phyloP scores from a whole-genome alignment of 2,113 vertebrate genomes.

The Hemiprocne comata region DNA sequence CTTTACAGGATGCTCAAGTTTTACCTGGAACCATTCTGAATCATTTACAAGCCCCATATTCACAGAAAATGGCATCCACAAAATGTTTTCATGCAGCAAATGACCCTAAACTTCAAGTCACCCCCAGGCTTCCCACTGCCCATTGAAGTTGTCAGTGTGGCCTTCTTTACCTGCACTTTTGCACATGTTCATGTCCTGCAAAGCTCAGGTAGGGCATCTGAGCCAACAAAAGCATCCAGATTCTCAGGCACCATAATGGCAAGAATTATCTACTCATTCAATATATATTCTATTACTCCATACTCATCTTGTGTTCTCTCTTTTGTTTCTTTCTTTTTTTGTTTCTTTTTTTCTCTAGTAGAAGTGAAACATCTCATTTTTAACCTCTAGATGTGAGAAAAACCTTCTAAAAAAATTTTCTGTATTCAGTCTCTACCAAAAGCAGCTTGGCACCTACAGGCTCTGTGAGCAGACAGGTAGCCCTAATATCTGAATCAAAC shows the following conservation, averaged over 20 bases:
- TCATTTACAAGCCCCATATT: neutral
- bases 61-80: neutral
- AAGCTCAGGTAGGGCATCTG: neutral
- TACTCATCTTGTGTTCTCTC: neutral
- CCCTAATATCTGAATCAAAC: neutral
- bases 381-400: neutral
- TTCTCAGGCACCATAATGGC: too few relatives aligned
- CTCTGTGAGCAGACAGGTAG: neutral
- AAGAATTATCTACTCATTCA: neutral
- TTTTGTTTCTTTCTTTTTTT: neutral
- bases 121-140: neutral
- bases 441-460: too few relatives aligned
- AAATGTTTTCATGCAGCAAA: neutral
- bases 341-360: too few relatives aligned
- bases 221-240: neutral
- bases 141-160: too few relatives aligned
- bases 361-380: neutral
- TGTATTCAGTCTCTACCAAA: neutral
- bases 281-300: neutral
- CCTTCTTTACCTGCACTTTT: neutral
- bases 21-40: neutral
- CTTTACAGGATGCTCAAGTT: neutral
- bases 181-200: accelerated
- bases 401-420: neutral
- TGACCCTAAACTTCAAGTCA: neutral